phyloP scores from a whole-genome alignment of 2,888 invertebrate species.

The Spilarctia lutea region DNA sequence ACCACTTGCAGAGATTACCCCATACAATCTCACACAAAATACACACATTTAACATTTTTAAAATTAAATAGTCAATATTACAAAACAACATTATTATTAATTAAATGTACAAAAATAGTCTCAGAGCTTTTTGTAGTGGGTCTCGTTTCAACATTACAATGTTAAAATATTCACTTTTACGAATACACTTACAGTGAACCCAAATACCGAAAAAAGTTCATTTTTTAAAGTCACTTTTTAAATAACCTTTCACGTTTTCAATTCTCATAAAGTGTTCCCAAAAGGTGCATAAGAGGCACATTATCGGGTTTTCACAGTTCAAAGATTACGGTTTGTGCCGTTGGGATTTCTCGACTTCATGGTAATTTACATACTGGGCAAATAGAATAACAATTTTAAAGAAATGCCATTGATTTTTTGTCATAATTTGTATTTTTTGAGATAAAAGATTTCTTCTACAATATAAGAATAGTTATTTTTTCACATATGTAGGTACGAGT shows the following conservation, averaged over 20 bases:
- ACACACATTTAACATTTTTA: background rate
- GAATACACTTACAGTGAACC: background rate
- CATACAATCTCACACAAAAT: no score
- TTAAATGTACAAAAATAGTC: background rate
- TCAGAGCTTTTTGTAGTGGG: background rate
- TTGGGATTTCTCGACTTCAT: background rate
- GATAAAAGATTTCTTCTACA: no score
- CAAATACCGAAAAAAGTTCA: background rate
- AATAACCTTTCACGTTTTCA: background rate
- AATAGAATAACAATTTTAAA: background rate
- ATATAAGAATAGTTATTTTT: no score
- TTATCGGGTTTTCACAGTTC: background rate
- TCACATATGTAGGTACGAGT: no score
- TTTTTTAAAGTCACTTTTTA: background rate
- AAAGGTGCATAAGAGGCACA: background rate
- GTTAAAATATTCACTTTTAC: background rate
- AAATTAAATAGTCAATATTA: background rate
- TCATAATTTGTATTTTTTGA: no score
- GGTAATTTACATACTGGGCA: background rate
- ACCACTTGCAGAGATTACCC: no score
- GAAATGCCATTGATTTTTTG: background rate
- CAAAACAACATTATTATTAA: background rate
- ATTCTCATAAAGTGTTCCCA: background rate
- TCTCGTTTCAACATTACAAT: background rate
- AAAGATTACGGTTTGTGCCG: background rate